Conservation (phyloP, 2,797 vertebrate species). For the Helicolenus hilgendorfi region DNA sequence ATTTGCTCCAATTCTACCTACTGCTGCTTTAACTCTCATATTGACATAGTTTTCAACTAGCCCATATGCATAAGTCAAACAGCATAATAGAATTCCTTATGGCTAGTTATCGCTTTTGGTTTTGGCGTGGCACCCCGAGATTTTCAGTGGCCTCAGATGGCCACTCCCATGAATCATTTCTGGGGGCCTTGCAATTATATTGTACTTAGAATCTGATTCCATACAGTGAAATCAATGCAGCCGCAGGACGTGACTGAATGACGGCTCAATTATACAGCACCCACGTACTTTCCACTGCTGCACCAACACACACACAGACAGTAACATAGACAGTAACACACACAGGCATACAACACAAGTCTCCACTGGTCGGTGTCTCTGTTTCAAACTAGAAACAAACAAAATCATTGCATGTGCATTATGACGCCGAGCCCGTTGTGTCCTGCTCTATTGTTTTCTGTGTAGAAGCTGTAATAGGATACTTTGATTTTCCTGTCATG, state of each 20-base stretch:
- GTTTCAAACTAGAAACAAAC: constrained; percentile 18
- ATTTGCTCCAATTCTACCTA: too few species aligned
- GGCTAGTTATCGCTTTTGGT: background rate
- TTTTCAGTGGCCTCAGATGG: background rate
- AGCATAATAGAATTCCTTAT: background rate
- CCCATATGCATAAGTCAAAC: background rate
- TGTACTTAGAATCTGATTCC: background rate
- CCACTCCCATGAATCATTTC: background rate
- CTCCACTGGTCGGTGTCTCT: background rate
- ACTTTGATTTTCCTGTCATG: constrained; percentile 50
- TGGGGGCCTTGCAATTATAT: background rate
- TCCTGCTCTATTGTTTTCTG: constrained; percentile 18
- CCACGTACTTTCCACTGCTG: background rate
- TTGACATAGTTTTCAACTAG: background rate
- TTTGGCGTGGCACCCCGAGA: background rate
- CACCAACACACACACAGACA: background rate
- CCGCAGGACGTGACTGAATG: background rate
- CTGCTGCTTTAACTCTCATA: background rate
- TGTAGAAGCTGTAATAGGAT: constrained; percentile 54
- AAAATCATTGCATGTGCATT: background rate
- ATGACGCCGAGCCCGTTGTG: background rate
- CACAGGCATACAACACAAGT: background rate
- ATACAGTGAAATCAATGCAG: background rate
- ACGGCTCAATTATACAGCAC: background rate
- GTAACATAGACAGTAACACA: background rate